These are phyloP conservation scores for Pteronura brasiliensis DNA, from an alignment of 2,113 vertebrate species.

Conservation along the genomic window DNA sequence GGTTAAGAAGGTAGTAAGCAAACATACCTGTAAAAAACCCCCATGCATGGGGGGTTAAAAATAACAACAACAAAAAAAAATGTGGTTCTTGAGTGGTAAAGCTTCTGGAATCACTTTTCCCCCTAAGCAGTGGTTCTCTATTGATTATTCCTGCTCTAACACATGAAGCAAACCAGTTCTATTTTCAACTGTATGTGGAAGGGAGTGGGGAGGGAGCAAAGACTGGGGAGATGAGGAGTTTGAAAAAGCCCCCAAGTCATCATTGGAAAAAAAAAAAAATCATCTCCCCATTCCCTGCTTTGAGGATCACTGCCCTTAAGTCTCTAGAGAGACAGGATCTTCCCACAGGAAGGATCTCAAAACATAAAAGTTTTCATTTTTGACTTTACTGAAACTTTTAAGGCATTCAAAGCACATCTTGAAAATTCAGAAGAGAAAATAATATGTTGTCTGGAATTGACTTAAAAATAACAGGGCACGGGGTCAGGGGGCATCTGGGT, in stretches of 20 bases:
- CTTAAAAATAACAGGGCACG: not conserved
- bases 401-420: not conserved
- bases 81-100: not conserved
- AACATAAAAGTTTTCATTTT: not conserved
- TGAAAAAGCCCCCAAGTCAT: not conserved
- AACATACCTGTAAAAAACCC: not conserved
- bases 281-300: not conserved
- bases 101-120: not conserved
- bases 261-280: not conserved
- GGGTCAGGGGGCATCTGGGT: not conserved
- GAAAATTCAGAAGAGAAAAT: not conserved
- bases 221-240: not conserved
- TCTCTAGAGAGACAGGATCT: not conserved
- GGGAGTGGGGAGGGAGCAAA: not conserved
- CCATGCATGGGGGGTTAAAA: not conserved
- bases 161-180: not conserved
- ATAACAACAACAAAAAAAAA: not conserved
- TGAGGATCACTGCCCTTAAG: not conserved
- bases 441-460: not conserved
- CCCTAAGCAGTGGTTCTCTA: not conserved
- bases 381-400: not conserved
- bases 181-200: not conserved
- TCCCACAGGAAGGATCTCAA: not conserved
- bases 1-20: not conserved
- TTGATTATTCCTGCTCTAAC: not conserved